Conservation (phyloP, 2,797 vertebrate species). For the Lateolabrax maculatus region DNA sequence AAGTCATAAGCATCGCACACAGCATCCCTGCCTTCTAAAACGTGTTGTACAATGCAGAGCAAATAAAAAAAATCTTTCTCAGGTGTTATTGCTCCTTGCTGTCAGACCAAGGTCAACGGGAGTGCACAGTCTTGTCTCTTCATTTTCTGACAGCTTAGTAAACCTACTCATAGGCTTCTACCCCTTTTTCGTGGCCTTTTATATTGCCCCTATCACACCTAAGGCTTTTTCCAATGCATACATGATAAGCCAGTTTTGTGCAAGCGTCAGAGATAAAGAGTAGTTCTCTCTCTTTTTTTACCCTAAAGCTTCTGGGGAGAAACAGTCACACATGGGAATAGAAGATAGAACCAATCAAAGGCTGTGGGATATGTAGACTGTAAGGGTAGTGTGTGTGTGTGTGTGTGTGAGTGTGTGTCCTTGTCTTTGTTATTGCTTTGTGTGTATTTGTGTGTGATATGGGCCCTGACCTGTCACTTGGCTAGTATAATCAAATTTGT, state of each 20-base stretch:
- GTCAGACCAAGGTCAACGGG: slow-evolving; percentile 64
- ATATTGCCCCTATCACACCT: slow-evolving; percentile 74
- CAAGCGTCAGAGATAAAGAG: slow-evolving; percentile 70
- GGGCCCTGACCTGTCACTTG: slow-evolving; percentile 45
- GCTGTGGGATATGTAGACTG: slow-evolving; percentile 26
- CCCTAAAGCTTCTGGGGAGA: slow-evolving; percentile 50
- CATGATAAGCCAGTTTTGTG: slow-evolving; percentile 77
- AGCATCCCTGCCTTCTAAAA: background rate
- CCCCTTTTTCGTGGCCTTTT: slow-evolving; percentile 61
- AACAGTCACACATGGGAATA: slow-evolving; percentile 55
- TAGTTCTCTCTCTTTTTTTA: slow-evolving; percentile 22
- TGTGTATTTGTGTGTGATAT: slow-evolving; percentile 17
- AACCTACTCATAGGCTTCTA: slow-evolving; percentile 67
- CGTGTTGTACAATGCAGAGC: slow-evolving; percentile 1
- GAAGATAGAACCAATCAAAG: slow-evolving; percentile 59
- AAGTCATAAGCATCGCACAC: background rate
- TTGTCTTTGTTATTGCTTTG: slow-evolving; percentile 20
- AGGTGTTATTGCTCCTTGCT: slow-evolving; percentile 35
- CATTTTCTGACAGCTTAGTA: slow-evolving; percentile 82
- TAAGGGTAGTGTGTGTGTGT: slow-evolving; percentile 1
- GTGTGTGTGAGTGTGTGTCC: slow-evolving; percentile 8
- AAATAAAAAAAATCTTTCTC: slow-evolving; percentile 14
- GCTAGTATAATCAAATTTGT: slow-evolving; percentile 55
- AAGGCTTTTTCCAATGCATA: slow-evolving; percentile 79
- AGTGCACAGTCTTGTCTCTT: slow-evolving; percentile 52